phyloP scores from a whole-genome alignment of 2,888 invertebrate species.

The Aspidiotus destructor region DNA sequence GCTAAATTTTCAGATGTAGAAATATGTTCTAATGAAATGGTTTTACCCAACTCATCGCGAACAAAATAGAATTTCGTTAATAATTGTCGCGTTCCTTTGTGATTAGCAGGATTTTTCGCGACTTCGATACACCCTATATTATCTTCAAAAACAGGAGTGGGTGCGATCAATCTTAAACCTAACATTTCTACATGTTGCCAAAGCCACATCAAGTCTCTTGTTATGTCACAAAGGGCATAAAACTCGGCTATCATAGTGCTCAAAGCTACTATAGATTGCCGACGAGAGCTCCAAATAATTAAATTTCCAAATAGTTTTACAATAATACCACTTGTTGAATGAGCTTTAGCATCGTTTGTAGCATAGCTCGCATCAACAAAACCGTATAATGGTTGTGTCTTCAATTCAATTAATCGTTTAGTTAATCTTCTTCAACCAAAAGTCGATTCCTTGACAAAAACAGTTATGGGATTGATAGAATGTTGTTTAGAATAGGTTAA shows the following conservation, averaged over 20 bases:
- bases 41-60: neutral
- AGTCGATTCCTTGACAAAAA: no score
- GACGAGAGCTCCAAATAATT: neutral
- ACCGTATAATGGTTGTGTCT: neutral
- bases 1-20: neutral
- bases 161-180: neutral
- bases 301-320: neutral
- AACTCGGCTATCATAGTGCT: neutral
- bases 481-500: neutral
- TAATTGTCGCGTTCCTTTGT: neutral
- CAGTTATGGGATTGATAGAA: no score
- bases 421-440: no score
- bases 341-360: neutral
- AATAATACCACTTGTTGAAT: neutral
- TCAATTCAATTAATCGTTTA: no score
- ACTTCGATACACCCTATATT: neutral
- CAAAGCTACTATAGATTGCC: neutral
- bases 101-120: neutral
- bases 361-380: neutral
- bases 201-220: neutral
- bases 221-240: neutral
- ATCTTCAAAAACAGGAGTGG: constrained; percentile 3
- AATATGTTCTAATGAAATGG: neutral
- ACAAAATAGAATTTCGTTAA: constrained; percentile 3
- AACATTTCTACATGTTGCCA: neutral